phyloP scores from a whole-genome alignment of 2,113 vertebrate genomes.

The Geothlypis trichas region DNA sequence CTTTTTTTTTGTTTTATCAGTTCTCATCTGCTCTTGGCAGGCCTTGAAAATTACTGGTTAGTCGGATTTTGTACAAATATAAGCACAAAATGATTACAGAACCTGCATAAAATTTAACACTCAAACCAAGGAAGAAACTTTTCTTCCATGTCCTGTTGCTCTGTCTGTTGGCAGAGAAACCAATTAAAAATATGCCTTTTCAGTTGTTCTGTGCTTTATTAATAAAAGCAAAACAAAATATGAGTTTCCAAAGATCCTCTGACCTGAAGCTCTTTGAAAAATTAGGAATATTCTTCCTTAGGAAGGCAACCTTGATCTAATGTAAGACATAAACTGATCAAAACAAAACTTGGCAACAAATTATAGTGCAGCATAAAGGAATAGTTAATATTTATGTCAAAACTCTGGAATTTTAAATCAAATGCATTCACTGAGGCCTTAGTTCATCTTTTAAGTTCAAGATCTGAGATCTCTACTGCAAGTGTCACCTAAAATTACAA shows the following conservation, averaged over 20 bases:
- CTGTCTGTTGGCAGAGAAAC: neutral
- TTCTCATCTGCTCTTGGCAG: neutral
- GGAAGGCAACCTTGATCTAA: neutral
- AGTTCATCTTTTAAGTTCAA: neutral
- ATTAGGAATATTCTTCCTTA: neutral
- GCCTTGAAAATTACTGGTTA: neutral
- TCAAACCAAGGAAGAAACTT: neutral
- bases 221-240: neutral
- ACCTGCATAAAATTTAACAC: neutral
- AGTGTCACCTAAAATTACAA: neutral
- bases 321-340: neutral
- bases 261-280: slow-evolving; percentile 25
- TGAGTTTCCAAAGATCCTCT: neutral
- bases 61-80: neutral
- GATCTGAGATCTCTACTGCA: neutral
- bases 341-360: slow-evolving; percentile 27
- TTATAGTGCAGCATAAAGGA: neutral
- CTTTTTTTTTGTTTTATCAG: neutral
- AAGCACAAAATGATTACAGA: neutral
- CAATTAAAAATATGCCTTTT: neutral
- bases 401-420: neutral
- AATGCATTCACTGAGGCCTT: neutral
- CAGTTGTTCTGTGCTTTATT: neutral
- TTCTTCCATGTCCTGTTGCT: neutral
- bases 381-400: neutral